phyloP scores from a whole-genome alignment of 2,797 vertebrate species.

The Odontamblyopus lacepedii region DNA sequence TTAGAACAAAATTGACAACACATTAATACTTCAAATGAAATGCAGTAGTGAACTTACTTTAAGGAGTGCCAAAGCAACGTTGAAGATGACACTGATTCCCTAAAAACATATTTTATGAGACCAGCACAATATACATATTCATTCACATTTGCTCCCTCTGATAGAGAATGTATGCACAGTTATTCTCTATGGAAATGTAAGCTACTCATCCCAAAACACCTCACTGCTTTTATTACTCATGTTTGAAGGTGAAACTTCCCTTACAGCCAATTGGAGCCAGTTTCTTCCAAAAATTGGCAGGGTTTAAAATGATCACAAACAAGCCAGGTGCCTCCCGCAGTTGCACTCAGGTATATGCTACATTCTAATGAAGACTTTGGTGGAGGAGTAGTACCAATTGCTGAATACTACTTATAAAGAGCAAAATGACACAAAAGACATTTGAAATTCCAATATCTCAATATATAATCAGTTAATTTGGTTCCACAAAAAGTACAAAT shows the following conservation, averaged over 20 bases:
- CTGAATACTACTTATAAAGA: not conserved
- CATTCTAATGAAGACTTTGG: not conserved
- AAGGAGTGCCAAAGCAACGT: constrained; percentile 93
- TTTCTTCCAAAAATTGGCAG: not conserved
- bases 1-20: not conserved
- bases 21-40: not conserved
- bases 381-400: not conserved
- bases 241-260: constrained; percentile 18
- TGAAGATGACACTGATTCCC: constrained; percentile 99
- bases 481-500: too few relatives aligned
- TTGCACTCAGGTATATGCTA: not conserved
- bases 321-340: not conserved
- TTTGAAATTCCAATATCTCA: too few relatives aligned
- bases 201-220: not conserved
- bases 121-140: not conserved
- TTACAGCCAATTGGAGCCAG: constrained; percentile 3
- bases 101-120: constrained; percentile 51
- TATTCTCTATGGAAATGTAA: not conserved
- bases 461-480: too few relatives aligned
- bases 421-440: too few relatives aligned
- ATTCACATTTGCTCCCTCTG: not conserved
- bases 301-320: constrained; percentile 8
- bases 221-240: not conserved
- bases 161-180: too few relatives aligned
- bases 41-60: constrained; percentile 81